These are phyloP conservation scores for Notothenia rossii DNA, from an alignment of 2,113 vertebrate species.

Conservation along the genomic window DNA sequence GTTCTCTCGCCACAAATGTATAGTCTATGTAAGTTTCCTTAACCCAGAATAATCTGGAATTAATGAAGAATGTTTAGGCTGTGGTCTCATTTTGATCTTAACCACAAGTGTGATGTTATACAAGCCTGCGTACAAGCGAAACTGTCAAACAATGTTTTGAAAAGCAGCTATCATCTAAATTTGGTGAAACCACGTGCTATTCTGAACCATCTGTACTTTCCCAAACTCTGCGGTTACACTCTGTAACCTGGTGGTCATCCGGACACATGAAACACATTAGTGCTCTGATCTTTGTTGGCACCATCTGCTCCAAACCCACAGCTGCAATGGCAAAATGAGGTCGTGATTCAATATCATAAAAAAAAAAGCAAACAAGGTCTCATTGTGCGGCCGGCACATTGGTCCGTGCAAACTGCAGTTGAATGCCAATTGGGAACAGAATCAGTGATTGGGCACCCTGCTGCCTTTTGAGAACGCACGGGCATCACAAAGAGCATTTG, in stretches of 20 bases:
- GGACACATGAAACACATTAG: constrained; percentile 68
- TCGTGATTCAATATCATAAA: constrained; percentile 59
- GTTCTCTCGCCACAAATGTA: background rate
- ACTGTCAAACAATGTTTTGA: constrained; percentile 46
- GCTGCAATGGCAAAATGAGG: constrained; percentile 74
- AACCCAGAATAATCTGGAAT: constrained; percentile 26
- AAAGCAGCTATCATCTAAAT: constrained; percentile 50
- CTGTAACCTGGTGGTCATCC: constrained; percentile 51
- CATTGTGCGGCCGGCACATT: constrained; percentile 71
- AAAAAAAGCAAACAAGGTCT: constrained; percentile 69
- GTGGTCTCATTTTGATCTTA: constrained; percentile 39
- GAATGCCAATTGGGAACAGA: constrained; percentile 74
- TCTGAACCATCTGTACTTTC: constrained; percentile 50
- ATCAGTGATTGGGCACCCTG: constrained; percentile 67
- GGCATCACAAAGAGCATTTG: constrained; percentile 76
- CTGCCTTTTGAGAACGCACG: constrained; percentile 63
- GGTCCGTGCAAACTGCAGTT: constrained; percentile 60
- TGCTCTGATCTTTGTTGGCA: constrained; percentile 62
- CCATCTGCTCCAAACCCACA: constrained; percentile 55
- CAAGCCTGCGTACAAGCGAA: constrained; percentile 14
- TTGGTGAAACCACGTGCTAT: constrained; percentile 61
- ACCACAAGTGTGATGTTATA: constrained; percentile 21
- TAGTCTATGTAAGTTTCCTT: constrained; percentile 22
- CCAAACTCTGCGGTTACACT: constrained; percentile 50
- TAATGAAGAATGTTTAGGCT: constrained; percentile 42